A percentile compares a stretch with the other conserved stretches of the same genome.
Conservation (phyloP, 2,113 vertebrate genomes). For the Caloenas nicobarica region DNA sequence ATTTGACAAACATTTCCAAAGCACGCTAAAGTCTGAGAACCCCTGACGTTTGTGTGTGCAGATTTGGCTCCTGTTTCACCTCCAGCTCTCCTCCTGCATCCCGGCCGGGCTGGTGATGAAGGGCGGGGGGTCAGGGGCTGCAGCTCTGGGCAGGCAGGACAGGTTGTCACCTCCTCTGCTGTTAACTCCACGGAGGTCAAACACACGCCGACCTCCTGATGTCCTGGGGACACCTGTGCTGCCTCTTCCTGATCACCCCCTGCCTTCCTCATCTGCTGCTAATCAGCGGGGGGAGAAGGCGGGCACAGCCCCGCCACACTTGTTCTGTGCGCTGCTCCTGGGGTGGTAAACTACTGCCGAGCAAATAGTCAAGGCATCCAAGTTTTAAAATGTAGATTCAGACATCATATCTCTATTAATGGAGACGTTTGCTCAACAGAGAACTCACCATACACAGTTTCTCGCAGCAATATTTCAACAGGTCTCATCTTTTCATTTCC, state of each 20-base stretch:
- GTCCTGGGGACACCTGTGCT: not conserved
- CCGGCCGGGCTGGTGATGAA: not conserved
- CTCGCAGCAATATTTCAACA: not conserved
- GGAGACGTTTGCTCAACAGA: not conserved
- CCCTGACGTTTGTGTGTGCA: too few species aligned
- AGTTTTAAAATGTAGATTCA: not conserved
- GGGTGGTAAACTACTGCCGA: not conserved
- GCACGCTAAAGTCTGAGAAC: accelerated
- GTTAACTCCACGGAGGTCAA: not conserved
- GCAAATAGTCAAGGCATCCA: not conserved
- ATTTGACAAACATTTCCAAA: not conserved
- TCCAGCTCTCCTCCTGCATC: not conserved
- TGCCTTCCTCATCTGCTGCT: not conserved
- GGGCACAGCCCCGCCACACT: not conserved
- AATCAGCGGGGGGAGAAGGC: not conserved
- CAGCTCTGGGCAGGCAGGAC: not conserved
- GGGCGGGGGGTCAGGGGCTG: accelerated
- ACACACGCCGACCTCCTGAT: not conserved
- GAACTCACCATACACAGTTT: accelerated
- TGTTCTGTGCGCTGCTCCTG: not conserved
- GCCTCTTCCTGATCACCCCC: not conserved
- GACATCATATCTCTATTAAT: accelerated
- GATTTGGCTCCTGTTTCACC: not conserved
- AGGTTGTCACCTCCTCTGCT: not conserved
- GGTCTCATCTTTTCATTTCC: not conserved